Evolutionary conservation across 2,113 vertebrate species (phyloP).

Genomic region (Dicaeum eximium): DNA sequence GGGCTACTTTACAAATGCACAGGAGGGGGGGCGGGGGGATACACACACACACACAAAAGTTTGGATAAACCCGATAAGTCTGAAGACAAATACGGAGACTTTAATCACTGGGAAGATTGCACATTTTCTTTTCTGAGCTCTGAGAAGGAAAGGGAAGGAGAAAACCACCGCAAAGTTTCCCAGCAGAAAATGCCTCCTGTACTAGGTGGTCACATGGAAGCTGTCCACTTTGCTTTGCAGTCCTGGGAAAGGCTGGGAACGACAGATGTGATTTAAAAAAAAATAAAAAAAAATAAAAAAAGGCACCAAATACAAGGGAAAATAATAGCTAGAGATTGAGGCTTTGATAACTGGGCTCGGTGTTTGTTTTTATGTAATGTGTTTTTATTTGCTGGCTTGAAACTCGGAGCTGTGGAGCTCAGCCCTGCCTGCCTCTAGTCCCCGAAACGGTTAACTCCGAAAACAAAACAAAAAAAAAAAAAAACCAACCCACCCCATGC

Average conservation of each 20-base stretch:
- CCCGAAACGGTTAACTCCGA: slow-evolving; percentile 42
- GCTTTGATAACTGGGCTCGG: slow-evolving; percentile 18
- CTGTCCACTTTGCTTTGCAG: neutral
- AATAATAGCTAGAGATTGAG: slow-evolving; percentile 31
- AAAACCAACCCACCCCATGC: neutral
- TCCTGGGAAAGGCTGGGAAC: slow-evolving; percentile 9
- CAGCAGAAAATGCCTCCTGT: slow-evolving; percentile 23
- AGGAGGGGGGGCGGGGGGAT: neutral
- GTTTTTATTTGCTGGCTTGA: slow-evolving; percentile 31
- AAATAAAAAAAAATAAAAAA: neutral
- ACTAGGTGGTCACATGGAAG: slow-evolving; percentile 33
- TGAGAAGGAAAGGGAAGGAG: neutral
- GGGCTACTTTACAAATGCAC: slow-evolving; percentile 76
- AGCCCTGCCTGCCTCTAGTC: neutral
- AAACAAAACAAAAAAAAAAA: neutral
- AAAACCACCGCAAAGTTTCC: slow-evolving; percentile 19
- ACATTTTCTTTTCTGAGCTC: neutral
- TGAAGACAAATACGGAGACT: slow-evolving; percentile 39
- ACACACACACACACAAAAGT: slow-evolving; percentile 49
- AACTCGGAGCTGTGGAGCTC: neutral
- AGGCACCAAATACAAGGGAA: neutral
- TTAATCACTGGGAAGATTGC: slow-evolving; percentile 42
- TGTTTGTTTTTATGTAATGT: slow-evolving; percentile 22
- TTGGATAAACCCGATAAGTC: slow-evolving; percentile 65
- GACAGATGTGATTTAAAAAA: neutral